Evolutionary conservation across 1,140 invertebrate genomes (phyloP).

Genomic region (Diabrotica undecimpunctata): DNA sequence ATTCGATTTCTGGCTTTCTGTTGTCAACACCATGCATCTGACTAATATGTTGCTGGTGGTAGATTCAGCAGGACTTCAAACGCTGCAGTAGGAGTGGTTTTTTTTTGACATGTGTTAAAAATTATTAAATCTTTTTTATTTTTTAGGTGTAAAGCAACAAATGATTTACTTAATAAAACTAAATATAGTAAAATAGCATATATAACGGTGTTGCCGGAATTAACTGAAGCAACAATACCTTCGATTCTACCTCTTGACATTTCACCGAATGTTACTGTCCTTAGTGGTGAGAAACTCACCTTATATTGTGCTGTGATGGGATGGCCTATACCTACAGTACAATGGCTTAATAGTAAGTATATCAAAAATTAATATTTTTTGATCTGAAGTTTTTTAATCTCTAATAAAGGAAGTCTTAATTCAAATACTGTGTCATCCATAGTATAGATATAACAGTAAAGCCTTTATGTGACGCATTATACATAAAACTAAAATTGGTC

Average conservation of each 20-base stretch:
- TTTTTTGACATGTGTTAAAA: no score
- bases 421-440: no score
- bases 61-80: no score
- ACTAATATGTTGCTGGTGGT: no score
- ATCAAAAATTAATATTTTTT: neutral
- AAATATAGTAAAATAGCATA: constrained; percentile 34
- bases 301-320: constrained; percentile 38
- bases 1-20: no score
- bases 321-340: constrained; percentile 40
- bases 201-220: constrained; percentile 27
- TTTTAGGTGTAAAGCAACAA: constrained; percentile 42
- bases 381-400: no score
- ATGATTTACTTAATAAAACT: constrained; percentile 39
- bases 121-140: neutral
- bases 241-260: constrained; percentile 35
- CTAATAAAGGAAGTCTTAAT: no score
- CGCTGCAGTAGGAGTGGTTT: no score
- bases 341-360: constrained; percentile 40
- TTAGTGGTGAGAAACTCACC: constrained; percentile 32
- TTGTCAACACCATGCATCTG: no score
- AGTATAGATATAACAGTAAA: no score
- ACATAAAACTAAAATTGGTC: no score
- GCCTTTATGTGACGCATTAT: no score
- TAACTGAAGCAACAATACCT: constrained; percentile 21
- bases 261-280: constrained; percentile 29